These are phyloP conservation scores for Chaetogeoica ovagalla DNA, from an alignment of 2,888 invertebrate genomes.

Conservation along the genomic window DNA sequence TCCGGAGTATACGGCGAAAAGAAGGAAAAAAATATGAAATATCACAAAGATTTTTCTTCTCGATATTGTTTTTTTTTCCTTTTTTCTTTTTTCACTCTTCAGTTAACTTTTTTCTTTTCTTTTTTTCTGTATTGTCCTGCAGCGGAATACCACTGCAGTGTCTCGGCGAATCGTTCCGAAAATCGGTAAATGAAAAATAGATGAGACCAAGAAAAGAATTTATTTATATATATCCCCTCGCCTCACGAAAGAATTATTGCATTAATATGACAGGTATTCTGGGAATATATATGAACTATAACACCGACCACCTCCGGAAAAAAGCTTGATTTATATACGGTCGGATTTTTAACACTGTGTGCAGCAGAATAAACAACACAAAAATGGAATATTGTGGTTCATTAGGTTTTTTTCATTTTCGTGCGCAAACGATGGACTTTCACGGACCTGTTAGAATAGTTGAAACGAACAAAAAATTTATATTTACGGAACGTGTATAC, in stretches of 20 bases:
- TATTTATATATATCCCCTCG: not conserved
- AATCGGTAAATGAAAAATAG: slow-evolving; percentile 34
- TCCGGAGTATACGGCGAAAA: not conserved
- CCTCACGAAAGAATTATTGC: slow-evolving; percentile 27
- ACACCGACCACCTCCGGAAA: not conserved
- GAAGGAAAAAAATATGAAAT: not conserved
- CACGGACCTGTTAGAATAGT: too few species aligned
- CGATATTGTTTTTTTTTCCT: slow-evolving; percentile 28
- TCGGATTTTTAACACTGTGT: slow-evolving; percentile 15
- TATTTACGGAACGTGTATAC: too few species aligned
- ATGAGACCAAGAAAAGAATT: not conserved
- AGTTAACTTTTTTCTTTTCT: slow-evolving; percentile 18
- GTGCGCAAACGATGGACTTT: too few species aligned
- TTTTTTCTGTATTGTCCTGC: not conserved
- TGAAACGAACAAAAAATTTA: too few species aligned
- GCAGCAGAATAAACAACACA: slow-evolving; percentile 5
- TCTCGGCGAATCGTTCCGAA: slow-evolving; percentile 23
- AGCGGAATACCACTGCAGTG: not conserved
- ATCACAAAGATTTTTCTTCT: slow-evolving; percentile 20
- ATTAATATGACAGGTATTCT: slow-evolving; percentile 40
- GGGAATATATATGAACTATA: slow-evolving; percentile 7
- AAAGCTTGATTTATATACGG: slow-evolving; percentile 30
- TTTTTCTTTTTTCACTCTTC: not conserved
- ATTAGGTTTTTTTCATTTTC: too few species aligned
- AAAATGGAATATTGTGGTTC: too few species aligned